phyloP scores from a whole-genome alignment of 2,888 invertebrate genomes.

The Megalurothrips usitatus region DNA sequence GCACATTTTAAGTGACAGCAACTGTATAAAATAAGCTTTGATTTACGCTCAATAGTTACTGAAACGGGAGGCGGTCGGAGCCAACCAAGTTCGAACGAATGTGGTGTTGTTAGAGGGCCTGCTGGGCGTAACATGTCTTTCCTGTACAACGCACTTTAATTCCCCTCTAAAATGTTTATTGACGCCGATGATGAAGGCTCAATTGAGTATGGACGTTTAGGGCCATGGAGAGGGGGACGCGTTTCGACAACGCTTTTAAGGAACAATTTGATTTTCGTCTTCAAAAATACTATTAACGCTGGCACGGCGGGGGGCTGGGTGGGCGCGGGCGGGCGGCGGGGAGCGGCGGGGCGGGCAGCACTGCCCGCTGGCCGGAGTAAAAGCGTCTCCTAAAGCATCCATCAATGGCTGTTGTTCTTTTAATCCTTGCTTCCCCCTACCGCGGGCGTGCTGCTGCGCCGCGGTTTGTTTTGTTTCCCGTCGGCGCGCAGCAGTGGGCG shows the following conservation, averaged over 20 bases:
- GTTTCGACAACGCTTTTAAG: not conserved
- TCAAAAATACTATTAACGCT: conserved; percentile 11
- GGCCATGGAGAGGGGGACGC: not conserved
- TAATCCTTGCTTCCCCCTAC: no score
- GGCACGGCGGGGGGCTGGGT: not conserved
- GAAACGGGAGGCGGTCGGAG: no score
- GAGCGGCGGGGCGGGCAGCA: not conserved
- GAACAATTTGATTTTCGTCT: not conserved
- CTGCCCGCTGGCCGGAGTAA: not conserved
- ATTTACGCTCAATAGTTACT: no score
- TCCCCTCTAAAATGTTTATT: not conserved
- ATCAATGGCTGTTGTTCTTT: not conserved
- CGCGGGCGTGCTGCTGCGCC: no score
- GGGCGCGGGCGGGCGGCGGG: not conserved
- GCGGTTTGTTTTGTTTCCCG: no score
- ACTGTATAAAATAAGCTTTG: no score
- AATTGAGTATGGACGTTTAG: not conserved
- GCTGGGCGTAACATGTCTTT: no score
- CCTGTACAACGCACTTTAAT: not conserved
- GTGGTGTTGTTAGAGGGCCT: no score
- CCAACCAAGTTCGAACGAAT: no score
- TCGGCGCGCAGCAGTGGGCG: no score
- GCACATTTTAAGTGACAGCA: no score
- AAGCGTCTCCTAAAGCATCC: not conserved
- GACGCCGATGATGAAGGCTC: not conserved